Evolutionary conservation across 1,140 invertebrate genomes (phyloP).

Genomic region (Anadara kagoshimensis): DNA sequence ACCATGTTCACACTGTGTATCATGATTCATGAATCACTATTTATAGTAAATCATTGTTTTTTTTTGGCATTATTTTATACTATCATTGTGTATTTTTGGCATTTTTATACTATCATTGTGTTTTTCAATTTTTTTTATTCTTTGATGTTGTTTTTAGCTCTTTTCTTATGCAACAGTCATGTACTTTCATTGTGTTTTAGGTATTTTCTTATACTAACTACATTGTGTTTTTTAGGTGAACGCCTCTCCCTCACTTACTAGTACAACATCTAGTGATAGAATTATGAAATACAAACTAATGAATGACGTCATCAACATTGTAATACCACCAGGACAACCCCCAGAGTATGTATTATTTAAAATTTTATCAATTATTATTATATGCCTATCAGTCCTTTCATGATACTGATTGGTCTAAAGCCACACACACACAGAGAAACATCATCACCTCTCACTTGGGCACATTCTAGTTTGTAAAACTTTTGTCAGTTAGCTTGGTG

Average conservation of each 20-base stretch:
- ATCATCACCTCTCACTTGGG: background rate
- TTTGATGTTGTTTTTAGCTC: no score
- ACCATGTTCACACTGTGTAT: no score
- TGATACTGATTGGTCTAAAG: background rate
- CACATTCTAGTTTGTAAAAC: background rate
- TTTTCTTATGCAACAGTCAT: no score
- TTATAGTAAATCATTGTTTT: no score
- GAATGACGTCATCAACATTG: conserved; percentile 94
- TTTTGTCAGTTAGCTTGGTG: background rate
- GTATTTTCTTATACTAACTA: no score
- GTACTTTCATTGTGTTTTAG: no score
- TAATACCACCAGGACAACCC: conserved; percentile 90
- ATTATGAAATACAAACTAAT: conserved; percentile 97
- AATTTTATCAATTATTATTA: background rate
- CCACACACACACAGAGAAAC: background rate
- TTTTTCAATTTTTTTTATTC: no score
- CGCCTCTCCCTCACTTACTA: conserved; percentile 94
- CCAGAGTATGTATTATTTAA: conserved; percentile 79
- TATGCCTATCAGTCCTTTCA: background rate
- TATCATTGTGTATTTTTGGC: no score
- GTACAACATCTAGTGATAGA: conserved; percentile 95
- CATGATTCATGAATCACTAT: no score
- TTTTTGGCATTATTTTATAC: no score
- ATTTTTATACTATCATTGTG: no score
- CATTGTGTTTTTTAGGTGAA: conserved; percentile 89